phyloP scores from a whole-genome alignment of 64 coral and sea anemone genomes.

The Montipora cactus region DNA sequence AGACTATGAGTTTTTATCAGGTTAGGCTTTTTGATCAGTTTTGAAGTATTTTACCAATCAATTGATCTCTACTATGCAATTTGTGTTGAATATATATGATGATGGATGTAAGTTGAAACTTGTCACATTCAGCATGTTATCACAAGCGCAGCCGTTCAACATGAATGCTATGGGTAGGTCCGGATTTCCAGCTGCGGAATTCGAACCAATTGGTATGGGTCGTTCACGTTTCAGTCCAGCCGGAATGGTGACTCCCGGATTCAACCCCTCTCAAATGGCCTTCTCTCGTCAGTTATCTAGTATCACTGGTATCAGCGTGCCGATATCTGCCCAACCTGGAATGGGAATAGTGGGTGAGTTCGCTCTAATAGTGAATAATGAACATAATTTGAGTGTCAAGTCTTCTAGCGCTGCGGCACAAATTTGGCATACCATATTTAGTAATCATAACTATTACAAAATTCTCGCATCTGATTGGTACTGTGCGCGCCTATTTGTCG shows the following conservation, averaged over 20 bases:
- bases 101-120: neutral
- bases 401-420: no score
- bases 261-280: constrained; percentile 34
- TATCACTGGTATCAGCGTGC: constrained; percentile 74
- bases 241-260: neutral
- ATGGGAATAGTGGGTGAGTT: constrained; percentile 64
- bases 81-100: neutral
- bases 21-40: no score
- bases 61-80: no score
- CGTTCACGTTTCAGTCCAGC: constrained; percentile 5
- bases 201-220: neutral
- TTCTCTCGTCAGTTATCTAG: constrained; percentile 59
- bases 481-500: no score
- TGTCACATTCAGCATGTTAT: neutral
- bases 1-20: no score
- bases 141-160: constrained; percentile 10
- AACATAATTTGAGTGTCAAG: neutral
- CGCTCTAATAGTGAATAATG: neutral
- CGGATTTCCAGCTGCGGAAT: neutral
- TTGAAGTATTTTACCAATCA: no score
- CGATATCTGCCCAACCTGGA: constrained; percentile 48
- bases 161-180: constrained; percentile 13
- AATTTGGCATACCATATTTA: no score
- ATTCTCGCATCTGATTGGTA: no score
- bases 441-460: no score